Conservation (phyloP, 2,888 invertebrate species). For the Mythimna ferrago region DNA sequence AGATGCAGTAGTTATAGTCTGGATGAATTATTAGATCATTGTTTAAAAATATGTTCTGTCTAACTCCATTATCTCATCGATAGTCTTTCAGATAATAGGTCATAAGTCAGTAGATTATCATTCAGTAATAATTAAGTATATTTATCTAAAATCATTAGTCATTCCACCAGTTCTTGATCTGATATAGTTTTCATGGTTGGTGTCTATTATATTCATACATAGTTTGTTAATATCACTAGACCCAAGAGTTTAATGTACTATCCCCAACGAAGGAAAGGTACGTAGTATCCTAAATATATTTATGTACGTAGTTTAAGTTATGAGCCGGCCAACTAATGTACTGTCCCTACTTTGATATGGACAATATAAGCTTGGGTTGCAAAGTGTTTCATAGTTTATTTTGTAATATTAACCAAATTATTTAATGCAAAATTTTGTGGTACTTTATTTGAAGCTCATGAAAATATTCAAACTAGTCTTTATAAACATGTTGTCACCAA, state of each 20-base stretch:
- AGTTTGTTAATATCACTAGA: constrained; percentile 29
- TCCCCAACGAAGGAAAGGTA: constrained; percentile 29
- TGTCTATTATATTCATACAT: neutral
- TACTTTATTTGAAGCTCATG: neutral
- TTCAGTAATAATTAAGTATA: constrained; percentile 29
- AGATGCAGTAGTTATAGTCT: neutral
- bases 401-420: constrained; percentile 6
- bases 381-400: constrained; percentile 16
- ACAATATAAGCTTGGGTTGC: constrained; percentile 28
- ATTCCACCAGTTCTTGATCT: constrained; percentile 5
- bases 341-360: constrained; percentile 39
- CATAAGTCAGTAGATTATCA: constrained; percentile 14
- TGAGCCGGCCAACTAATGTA: constrained; percentile 33
- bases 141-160: neutral
- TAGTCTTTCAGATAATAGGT: constrained; percentile 12
- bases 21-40: constrained; percentile 25
- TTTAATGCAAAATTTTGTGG: neutral
- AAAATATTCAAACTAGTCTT: neutral
- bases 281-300: constrained; percentile 30
- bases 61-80: constrained; percentile 28
- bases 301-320: constrained; percentile 29
- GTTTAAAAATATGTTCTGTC: constrained; percentile 39
- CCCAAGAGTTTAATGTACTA: constrained; percentile 31
- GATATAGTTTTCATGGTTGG: neutral
- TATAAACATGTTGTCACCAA: neutral